Percentiles rank a stretch among this genome's conserved stretches.
phyloP scores from a whole-genome alignment of 2,888 invertebrate species.

The Coleophora deauratella region DNA sequence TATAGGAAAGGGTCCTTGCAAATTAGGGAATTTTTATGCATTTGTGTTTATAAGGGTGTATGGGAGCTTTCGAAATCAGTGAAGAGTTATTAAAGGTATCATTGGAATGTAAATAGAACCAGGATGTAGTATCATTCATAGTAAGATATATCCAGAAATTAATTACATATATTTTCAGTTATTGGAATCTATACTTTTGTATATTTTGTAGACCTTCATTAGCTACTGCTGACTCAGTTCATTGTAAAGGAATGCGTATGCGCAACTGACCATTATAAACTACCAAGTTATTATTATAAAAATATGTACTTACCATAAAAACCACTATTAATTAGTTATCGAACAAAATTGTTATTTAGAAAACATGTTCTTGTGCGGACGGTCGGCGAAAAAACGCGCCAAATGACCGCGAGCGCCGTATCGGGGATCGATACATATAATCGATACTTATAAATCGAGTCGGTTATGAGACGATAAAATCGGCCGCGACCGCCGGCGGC shows the following conservation, averaged over 20 bases:
- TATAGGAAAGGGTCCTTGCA: too few relatives aligned
- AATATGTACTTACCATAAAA: slow-evolving; percentile 20
- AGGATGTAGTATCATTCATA: too few relatives aligned
- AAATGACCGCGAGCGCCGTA: slow-evolving; percentile 62
- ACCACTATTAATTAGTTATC: slow-evolving; percentile 32
- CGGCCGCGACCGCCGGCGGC: slow-evolving; percentile 64
- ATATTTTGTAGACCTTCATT: too few relatives aligned
- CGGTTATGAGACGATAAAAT: slow-evolving; percentile 72
- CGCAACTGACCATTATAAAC: slow-evolving; percentile 17
- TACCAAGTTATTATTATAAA: slow-evolving; percentile 22
- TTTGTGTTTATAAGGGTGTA: too few relatives aligned
- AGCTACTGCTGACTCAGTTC: too few relatives aligned
- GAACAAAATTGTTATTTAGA: slow-evolving; percentile 26
- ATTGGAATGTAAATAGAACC: too few relatives aligned
- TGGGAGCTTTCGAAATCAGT: too few relatives aligned
- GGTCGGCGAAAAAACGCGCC: slow-evolving; percentile 49
- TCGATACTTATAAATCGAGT: slow-evolving; percentile 73
- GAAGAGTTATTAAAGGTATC: too few relatives aligned
- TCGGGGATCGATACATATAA: slow-evolving; percentile 67
- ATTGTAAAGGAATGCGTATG: slow-evolving; percentile 3
- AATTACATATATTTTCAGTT: too few relatives aligned
- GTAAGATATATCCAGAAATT: too few relatives aligned
- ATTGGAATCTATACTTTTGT: too few relatives aligned
- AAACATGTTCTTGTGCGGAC: slow-evolving; percentile 31
- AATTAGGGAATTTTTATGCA: too few relatives aligned